Conservation (phyloP, 2,888 invertebrate genomes). For the Ichneumoninae sp. region DNA sequence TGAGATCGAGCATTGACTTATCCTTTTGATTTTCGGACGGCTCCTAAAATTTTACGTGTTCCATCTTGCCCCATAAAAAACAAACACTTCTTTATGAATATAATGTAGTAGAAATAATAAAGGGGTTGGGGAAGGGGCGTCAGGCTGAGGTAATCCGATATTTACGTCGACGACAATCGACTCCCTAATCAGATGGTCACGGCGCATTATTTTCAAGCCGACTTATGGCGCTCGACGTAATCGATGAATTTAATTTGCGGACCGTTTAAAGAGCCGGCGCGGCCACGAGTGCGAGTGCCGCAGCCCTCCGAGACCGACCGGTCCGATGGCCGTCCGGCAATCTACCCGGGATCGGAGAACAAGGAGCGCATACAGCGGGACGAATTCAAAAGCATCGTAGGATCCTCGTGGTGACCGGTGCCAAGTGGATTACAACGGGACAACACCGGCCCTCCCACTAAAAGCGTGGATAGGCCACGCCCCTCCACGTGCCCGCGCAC, state of each 20-base stretch:
- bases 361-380: constrained; percentile 14
- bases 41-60: not conserved
- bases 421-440: constrained; percentile 58
- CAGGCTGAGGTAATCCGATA: constrained; percentile 31
- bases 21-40: too few relatives aligned
- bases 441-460: constrained; percentile 60
- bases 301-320: not conserved
- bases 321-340: constrained; percentile 31
- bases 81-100: not conserved
- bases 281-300: not conserved
- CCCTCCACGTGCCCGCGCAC: constrained; percentile 77
- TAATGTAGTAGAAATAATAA: not conserved
- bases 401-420: constrained; percentile 32
- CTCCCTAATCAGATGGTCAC: constrained; percentile 65
- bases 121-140: not conserved
- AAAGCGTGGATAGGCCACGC: constrained; percentile 75
- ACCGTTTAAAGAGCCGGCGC: not conserved
- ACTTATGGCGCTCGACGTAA: not conserved
- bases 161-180: constrained; percentile 36
- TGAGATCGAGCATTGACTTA: too few relatives aligned
- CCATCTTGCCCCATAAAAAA: not conserved
- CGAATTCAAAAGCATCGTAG: constrained; percentile 46
- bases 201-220: constrained; percentile 43
- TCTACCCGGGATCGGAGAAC: not conserved
- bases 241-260: constrained; percentile 30